These are phyloP conservation scores for Omphaloscelis lunosa DNA, from an alignment of 2,888 invertebrate genomes.

Conservation along the genomic window DNA sequence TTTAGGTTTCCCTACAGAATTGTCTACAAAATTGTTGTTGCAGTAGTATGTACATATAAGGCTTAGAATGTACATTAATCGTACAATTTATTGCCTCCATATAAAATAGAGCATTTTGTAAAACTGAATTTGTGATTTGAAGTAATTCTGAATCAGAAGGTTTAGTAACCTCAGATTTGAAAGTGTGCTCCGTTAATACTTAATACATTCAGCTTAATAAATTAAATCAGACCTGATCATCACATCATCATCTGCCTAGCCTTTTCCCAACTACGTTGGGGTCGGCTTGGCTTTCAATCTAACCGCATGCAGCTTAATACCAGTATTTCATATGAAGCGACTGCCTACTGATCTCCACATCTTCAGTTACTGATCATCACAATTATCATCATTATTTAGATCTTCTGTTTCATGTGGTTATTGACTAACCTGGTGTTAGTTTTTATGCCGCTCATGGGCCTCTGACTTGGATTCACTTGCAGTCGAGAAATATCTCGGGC, in stretches of 20 bases:
- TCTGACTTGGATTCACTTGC: no score
- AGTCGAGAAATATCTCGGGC: no score
- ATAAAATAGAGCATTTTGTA: not conserved
- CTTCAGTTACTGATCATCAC: not conserved
- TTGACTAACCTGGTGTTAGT: no score
- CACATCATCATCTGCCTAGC: not conserved
- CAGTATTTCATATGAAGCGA: not conserved
- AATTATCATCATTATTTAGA: not conserved
- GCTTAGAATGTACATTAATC: conserved; percentile 14
- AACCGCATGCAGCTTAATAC: not conserved
- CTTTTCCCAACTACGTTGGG: no score
- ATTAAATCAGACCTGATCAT: no score
- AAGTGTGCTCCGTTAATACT: not conserved
- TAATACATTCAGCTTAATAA: not conserved
- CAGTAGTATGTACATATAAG: not conserved
- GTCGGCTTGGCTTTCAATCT: not conserved
- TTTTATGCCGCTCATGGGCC: no score
- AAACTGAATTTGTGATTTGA: not conserved
- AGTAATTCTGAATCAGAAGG: not conserved
- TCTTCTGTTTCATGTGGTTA: no score
- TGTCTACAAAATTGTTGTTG: conserved; percentile 5
- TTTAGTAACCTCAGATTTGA: not conserved
- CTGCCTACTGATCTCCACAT: not conserved
- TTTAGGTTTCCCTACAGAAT: conserved; percentile 31
- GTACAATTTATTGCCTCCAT: not conserved